phyloP scores from a whole-genome alignment of 2,888 invertebrate species.

The Xestia rhomboidea region DNA sequence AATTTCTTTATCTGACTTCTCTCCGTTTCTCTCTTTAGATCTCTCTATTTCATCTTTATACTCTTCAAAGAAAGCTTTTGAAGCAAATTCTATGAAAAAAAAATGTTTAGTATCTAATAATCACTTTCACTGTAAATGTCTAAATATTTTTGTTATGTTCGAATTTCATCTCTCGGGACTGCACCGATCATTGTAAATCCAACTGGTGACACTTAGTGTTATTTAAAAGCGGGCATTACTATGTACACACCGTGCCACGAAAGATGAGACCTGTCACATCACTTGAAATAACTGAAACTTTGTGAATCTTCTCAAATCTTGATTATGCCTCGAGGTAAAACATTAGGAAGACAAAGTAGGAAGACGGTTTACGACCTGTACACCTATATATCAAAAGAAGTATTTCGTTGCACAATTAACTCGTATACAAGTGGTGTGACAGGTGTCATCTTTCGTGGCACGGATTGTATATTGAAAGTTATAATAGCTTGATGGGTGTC shows the following conservation, averaged over 20 bases:
- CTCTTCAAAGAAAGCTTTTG: conserved; percentile 50
- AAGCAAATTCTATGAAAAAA: conserved; percentile 46
- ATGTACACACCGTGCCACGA: too few relatives aligned
- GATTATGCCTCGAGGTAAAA: too few relatives aligned
- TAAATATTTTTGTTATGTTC: not conserved
- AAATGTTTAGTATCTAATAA: not conserved
- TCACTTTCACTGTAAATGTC: not conserved
- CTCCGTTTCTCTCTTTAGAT: conserved; percentile 30
- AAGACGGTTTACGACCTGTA: too few relatives aligned
- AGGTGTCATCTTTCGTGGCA: too few relatives aligned
- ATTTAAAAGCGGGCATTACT: not conserved
- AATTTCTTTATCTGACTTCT: conserved; percentile 5
- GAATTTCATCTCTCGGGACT: not conserved
- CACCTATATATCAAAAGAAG: too few relatives aligned
- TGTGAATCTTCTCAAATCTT: too few relatives aligned
- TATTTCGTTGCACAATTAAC: too few relatives aligned
- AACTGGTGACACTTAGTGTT: not conserved
- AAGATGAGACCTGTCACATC: too few relatives aligned
- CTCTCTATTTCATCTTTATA: conserved; percentile 49
- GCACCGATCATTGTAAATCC: not conserved
- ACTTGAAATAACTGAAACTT: too few relatives aligned
- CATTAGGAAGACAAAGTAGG: too few relatives aligned
- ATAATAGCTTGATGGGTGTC: not conserved
- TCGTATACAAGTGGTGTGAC: too few relatives aligned
- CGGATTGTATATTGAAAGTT: too few relatives aligned